A percentile compares a stretch with the other conserved stretches of the same genome.
phyloP scores from a whole-genome alignment of 2,113 vertebrate genomes.

The Orthonyx spaldingii region DNA sequence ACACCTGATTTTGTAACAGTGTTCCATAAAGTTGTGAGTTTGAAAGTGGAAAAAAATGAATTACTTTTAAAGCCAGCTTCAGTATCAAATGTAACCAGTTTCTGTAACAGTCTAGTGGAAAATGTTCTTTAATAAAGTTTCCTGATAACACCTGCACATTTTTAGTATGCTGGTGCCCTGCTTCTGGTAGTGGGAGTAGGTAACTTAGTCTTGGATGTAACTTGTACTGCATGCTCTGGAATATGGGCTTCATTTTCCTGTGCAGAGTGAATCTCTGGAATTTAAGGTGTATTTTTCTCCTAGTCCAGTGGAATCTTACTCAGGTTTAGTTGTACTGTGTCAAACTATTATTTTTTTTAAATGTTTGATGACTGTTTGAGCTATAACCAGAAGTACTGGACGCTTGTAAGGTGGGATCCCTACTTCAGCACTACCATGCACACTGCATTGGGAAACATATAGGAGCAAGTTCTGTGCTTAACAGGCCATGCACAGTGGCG shows the following conservation, averaged over 20 bases:
- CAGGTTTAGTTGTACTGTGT: background rate
- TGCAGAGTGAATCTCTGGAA: background rate
- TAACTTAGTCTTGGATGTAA: background rate
- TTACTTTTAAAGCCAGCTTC: background rate
- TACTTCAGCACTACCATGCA: background rate
- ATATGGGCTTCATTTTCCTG: background rate
- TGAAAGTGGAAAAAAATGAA: background rate
- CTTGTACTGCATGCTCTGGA: background rate
- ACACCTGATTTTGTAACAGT: background rate
- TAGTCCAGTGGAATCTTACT: background rate
- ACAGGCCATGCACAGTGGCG: background rate
- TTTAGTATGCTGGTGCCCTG: background rate
- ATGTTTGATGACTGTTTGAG: background rate
- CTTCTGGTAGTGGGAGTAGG: background rate
- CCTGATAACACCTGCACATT: background rate
- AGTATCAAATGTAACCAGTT: background rate
- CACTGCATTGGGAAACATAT: rapidly evolving
- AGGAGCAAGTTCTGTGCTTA: background rate
- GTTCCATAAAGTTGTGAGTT: background rate
- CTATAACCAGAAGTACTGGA: background rate
- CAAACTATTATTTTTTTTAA: background rate
- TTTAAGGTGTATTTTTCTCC: background rate
- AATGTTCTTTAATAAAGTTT: background rate
- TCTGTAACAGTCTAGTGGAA: background rate
- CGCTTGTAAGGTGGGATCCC: background rate